Evolutionary conservation across 2,888 invertebrate genomes (phyloP).

Genomic region (Ormyrus thymus): DNA sequence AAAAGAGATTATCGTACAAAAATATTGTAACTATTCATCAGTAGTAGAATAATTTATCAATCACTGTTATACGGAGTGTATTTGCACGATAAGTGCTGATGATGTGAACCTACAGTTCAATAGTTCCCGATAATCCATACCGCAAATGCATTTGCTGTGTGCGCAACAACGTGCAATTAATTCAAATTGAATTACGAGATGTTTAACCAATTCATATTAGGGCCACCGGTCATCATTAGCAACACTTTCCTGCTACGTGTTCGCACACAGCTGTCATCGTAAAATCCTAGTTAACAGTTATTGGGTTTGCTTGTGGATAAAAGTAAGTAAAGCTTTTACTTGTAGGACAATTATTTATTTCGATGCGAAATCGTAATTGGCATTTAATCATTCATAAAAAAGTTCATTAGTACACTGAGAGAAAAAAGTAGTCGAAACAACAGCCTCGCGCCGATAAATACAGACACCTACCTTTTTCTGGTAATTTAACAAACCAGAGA

Average conservation of each 20-base stretch:
- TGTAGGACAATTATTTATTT: too few species aligned
- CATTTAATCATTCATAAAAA: too few species aligned
- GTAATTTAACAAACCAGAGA: too few species aligned
- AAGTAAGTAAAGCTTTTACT: too few species aligned
- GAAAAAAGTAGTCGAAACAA: too few species aligned
- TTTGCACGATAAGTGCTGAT: conserved; percentile 11
- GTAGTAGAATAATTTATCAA: neutral
- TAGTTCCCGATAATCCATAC: conserved; percentile 10
- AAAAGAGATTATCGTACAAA: too few species aligned
- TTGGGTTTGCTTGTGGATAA: neutral
- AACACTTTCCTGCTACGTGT: neutral
- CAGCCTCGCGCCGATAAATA: too few species aligned
- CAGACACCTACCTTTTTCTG: too few species aligned
- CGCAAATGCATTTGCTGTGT: conserved; percentile 20
- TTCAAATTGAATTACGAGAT: conserved; percentile 42
- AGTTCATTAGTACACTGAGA: too few species aligned
- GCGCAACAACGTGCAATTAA: conserved; percentile 16
- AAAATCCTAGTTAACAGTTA: conserved; percentile 10
- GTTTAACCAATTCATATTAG: conserved; percentile 29
- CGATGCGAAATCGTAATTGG: too few species aligned
- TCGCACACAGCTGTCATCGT: neutral
- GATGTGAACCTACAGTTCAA: conserved; percentile 37
- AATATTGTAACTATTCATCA: neutral
- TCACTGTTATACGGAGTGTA: neutral
- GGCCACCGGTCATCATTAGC: conserved; percentile 2